phyloP scores from a whole-genome alignment of 2,888 invertebrate genomes.

The Nowickia ferox region DNA sequence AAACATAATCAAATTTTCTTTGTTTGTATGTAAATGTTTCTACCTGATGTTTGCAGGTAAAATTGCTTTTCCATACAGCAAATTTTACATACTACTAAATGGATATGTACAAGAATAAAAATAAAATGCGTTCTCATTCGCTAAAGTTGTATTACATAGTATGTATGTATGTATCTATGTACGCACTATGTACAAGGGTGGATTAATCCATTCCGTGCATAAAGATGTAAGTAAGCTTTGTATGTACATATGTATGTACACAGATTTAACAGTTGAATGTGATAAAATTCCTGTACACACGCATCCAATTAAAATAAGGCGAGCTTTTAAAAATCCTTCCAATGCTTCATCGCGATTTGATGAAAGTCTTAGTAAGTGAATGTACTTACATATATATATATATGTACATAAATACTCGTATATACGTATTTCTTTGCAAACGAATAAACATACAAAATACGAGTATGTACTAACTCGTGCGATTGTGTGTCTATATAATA shows the following conservation, averaged over 20 bases:
- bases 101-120: constrained; percentile 20
- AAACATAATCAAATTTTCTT: neutral
- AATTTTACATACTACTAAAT: neutral
- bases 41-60: constrained; percentile 3
- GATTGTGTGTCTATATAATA: neutral
- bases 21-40: neutral
- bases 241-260: neutral
- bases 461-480: neutral
- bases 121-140: constrained; percentile 78
- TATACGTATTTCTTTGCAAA: constrained; percentile 18
- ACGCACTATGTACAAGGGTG: constrained; percentile 75
- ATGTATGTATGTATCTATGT: neutral
- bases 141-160: constrained; percentile 65
- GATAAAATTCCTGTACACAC: constrained; percentile 63
- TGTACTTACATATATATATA: neutral
- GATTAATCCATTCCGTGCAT: constrained; percentile 61
- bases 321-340: constrained; percentile 76
- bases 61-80: neutral
- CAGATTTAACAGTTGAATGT: constrained; percentile 29
- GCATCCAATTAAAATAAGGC: constrained; percentile 79
- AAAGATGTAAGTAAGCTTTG: neutral
- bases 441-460: neutral
- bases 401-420: neutral
- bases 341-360: constrained; percentile 70
- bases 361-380: constrained; percentile 43